These are phyloP conservation scores for Lottia scabra DNA, from an alignment of 2,888 invertebrate genomes.

Conservation along the genomic window DNA sequence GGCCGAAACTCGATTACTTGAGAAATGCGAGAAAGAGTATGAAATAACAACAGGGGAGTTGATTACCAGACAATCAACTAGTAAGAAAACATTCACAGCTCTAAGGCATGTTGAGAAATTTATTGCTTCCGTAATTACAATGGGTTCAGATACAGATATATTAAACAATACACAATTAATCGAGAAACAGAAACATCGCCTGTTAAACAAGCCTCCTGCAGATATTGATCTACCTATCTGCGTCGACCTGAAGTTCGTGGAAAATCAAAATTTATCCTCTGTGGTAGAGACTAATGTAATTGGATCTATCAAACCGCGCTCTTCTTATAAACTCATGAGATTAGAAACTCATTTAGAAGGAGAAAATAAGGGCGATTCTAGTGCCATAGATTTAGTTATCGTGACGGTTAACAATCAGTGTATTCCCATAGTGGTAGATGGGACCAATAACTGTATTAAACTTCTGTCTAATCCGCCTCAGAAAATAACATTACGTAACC, in stretches of 20 bases:
- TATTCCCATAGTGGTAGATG: neutral
- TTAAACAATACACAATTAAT: neutral
- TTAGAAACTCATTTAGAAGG: neutral
- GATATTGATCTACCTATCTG: neutral
- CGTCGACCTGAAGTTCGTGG: neutral
- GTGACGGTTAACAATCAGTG: neutral
- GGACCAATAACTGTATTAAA: neutral
- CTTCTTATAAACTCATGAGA: neutral
- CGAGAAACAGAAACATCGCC: neutral
- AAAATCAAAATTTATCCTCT: neutral
- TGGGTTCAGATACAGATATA: neutral
- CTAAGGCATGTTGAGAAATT: neutral
- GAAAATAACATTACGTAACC: neutral
- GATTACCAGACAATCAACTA: neutral
- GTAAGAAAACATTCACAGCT: neutral
- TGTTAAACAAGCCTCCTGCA: neutral
- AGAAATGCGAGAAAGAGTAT: neutral
- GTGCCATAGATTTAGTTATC: neutral
- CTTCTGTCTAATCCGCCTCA: neutral
- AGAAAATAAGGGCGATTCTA: neutral
- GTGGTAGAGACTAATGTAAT: neutral
- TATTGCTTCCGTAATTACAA: conserved; percentile 3
- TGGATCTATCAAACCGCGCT: neutral
- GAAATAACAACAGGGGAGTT: neutral
- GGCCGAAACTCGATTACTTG: neutral